A percentile compares a stretch with the other conserved stretches of the same genome.
phyloP scores from a whole-genome alignment of 2,113 vertebrate species.

The Microcebus murinus region DNA sequence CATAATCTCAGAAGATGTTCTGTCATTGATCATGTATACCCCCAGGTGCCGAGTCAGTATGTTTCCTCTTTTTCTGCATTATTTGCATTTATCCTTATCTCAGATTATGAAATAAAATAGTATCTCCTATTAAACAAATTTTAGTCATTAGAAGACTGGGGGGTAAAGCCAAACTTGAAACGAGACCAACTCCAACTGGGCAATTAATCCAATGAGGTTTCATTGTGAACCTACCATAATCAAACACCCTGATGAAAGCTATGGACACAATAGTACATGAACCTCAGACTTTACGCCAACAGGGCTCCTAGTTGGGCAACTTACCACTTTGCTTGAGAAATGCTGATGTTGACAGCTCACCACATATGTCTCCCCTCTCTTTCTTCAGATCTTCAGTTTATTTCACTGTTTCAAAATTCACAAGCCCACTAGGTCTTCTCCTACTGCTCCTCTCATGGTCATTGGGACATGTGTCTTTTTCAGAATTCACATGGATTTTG shows the following conservation, averaged over 20 bases:
- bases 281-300: neutral
- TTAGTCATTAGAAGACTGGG: neutral
- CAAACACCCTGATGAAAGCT: neutral
- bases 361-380: rapidly evolving
- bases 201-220: neutral
- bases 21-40: neutral
- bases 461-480: neutral
- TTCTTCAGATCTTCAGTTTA: neutral
- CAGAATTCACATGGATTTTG: neutral
- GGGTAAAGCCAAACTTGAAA: neutral
- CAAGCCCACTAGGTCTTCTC: neutral
- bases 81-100: neutral
- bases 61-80: neutral
- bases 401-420: neutral
- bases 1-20: neutral
- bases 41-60: neutral
- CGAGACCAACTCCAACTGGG: neutral
- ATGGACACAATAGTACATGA: neutral
- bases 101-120: neutral
- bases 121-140: neutral
- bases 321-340: neutral
- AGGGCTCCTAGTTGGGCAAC: too few relatives aligned
- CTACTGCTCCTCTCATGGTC: rapidly evolving
- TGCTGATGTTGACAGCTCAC: neutral
- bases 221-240: neutral